Base-by-base conservation (phyloP, 2,797 vertebrate species). In the Sebastes hubbsi region DNA sequence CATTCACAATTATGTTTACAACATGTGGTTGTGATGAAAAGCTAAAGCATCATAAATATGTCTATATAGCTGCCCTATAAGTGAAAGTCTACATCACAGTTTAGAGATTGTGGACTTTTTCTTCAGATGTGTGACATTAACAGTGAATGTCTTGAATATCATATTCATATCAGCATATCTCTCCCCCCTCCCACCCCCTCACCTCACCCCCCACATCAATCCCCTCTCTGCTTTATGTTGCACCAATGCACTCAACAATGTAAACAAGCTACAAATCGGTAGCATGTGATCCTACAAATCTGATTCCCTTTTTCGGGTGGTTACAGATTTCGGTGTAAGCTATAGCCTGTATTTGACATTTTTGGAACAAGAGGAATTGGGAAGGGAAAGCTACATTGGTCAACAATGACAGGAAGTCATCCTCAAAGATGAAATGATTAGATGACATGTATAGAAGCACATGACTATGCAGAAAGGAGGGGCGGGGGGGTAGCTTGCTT, bases 341-440 rank as follows among this genome's bases (percentile, higher is more conserved):
- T 54, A 36, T 22, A 22, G 7, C 4, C 22, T 29, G 22, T 6
- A 8, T 20, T 49, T 30, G 29, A 30, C 9, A 29, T 24, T 63
- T 63, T 54, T 29, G 25, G 12, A 38, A 22, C 20, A 22, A 13
- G 54, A 49, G 61, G 64, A 77, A 60, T n/a, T 24, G 32, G 62
- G 67, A 77, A 64, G 59, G 22, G 55, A 65, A 63, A 34, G 12
- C 66, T 22, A 67, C 65, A 66, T 0, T n/a, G 60, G 34, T 67
- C 68, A 85, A 90, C 83, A 81, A 90, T 80, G 84, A 78, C 61
- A 81, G 73, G 89, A 89, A 87, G 87, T 56, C 59, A 54, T 80
- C 18, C 65, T 61, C 4, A 14, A 36, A 52, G 54, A 36, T 36
- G 11, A 36, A 36, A 8, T 20, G 55, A 29, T 30, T 29, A n/a